phyloP scores from a whole-genome alignment of 1,140 invertebrate species.

The Saccostrea echinata region DNA sequence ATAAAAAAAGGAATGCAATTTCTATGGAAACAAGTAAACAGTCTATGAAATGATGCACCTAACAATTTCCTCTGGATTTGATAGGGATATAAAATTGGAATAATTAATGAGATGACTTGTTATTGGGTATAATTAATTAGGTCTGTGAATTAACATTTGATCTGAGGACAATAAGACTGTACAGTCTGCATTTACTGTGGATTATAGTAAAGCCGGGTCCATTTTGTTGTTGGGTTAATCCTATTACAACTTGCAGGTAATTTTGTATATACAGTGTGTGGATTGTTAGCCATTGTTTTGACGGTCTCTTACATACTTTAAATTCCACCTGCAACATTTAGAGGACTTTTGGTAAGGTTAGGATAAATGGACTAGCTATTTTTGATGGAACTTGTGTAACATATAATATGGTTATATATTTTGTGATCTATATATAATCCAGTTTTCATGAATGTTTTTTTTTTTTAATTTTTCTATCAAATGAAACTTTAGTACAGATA shows the following conservation, averaged over 20 bases:
- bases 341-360: neutral
- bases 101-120: neutral
- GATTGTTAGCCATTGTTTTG: constrained; percentile 15
- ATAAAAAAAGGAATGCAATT: constrained; percentile 7
- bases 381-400: neutral
- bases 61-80: neutral
- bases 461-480: too few species aligned
- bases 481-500: too few species aligned
- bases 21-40: neutral
- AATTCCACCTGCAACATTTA: neutral
- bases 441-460: too few species aligned
- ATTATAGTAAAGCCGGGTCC: neutral
- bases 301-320: neutral
- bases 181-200: neutral
- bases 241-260: neutral
- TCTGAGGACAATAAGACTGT: neutral
- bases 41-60: neutral
- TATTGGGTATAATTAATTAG: too few species aligned
- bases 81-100: constrained; percentile 9
- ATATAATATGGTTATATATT: too few species aligned
- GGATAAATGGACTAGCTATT: neutral
- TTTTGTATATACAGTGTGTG: neutral
- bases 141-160: neutral
- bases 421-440: too few species aligned
- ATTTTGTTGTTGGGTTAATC: neutral